Base-by-base conservation (phyloP, 64 coral and sea anemone species). In the Montipora cactus region DNA sequence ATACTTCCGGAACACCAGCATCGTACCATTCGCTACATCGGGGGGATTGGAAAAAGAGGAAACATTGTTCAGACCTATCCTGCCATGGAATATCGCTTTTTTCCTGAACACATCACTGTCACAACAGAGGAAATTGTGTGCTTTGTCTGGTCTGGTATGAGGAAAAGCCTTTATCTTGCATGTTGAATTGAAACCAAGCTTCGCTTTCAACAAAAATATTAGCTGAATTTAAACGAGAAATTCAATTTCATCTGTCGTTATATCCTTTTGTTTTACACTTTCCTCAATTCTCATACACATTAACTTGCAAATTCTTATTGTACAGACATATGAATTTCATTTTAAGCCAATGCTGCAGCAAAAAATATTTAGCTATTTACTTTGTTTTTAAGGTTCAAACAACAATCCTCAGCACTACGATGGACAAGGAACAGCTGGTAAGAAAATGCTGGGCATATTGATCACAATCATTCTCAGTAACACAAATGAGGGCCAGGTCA, bases 61-160 rank as follows among this genome's bases (percentile, higher is more conserved):
- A 57, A 57, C 53, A 57, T 57, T 57, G 53, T 57, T 57, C 53
- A 57, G 11, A 57, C 53, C 53, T 57, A 57, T 57, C 53, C 53
- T 57, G 53, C 53, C 1, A 57, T 57, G 53, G 53, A 57, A 57
- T 57, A 57, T 57, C 53, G 83, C 83, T 45, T 58, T 62, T 69
- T 67, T 72, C 83, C 83, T 72, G 83, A 87, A 72, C 62, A 25
- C 59, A 87, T 69, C 44, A 47, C 83, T 37, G 83, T 87, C 48
- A 87, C 83, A 69, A 87, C 61, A 66, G 62, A 71, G 61, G 83
- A 87, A 47, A 48, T 87, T 22, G 44, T 87, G 61, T 87, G 83
- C 67, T 87, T 87, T 5, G 83, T 87, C 1, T 87, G 83, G 83
- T 87, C 83, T 14, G 83, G 83, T 87, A 67, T 16, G 83, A 78